Percentiles rank a stretch among this genome's conserved stretches.
phyloP scores from a whole-genome alignment of 2,113 vertebrate genomes.

The Elanus axillaris region DNA sequence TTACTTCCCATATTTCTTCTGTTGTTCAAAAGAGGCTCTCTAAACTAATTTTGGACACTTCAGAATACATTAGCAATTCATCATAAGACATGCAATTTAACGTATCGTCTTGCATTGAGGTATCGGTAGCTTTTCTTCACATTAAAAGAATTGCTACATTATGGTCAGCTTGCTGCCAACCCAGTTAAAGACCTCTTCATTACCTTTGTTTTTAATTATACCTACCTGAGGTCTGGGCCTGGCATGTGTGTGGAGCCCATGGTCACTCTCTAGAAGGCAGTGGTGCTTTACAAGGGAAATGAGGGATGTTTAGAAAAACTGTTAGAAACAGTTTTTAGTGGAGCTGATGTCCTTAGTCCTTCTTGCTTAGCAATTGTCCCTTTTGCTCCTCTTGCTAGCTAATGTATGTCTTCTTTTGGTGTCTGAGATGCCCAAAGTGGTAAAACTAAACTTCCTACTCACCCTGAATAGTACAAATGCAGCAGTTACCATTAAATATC shows the following conservation, averaged over 20 bases:
- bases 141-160: background rate
- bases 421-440: background rate
- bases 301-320: background rate
- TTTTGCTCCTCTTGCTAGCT: background rate
- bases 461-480: background rate
- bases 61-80: background rate
- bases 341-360: background rate
- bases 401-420: background rate
- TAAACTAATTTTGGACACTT: background rate
- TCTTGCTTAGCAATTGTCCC: background rate
- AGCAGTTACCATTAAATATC: background rate
- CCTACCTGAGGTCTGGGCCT: background rate
- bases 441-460: background rate
- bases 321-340: background rate
- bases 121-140: background rate
- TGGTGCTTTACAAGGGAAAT: background rate
- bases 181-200: background rate
- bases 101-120: background rate
- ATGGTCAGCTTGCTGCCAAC: background rate
- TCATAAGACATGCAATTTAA: background rate
- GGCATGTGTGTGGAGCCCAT: background rate
- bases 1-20: background rate
- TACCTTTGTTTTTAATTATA: background rate
- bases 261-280: background rate
- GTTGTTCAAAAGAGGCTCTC: background rate